Conservation (phyloP, 2,797 vertebrate genomes). For the Nyctibius grandis region DNA sequence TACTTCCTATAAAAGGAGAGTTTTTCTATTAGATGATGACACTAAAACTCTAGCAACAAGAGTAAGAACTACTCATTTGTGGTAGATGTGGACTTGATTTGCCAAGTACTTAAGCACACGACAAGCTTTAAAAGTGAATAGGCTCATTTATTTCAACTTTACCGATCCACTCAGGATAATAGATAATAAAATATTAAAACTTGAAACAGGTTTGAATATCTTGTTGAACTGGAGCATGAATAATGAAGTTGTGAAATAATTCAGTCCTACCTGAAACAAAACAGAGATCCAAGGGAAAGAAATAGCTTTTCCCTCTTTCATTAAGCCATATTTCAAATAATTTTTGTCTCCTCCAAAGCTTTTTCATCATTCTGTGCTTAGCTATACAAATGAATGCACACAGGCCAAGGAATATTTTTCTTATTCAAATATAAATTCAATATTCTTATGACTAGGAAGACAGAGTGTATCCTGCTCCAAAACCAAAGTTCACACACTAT, state of each 20-base stretch:
- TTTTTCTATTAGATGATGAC: background rate
- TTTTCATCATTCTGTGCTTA: background rate
- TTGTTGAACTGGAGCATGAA: slow-evolving; percentile 2
- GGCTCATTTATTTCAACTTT: slow-evolving; percentile 30
- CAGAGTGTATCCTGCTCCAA: background rate
- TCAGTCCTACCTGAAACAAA: slow-evolving; percentile 26
- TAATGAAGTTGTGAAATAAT: slow-evolving; percentile 31
- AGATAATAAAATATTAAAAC: slow-evolving; percentile 47
- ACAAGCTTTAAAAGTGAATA: background rate
- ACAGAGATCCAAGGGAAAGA: background rate
- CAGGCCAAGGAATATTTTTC: background rate
- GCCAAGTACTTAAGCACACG: background rate
- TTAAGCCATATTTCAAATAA: background rate
- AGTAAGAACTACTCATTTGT: background rate
- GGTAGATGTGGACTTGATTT: background rate
- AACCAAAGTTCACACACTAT: background rate
- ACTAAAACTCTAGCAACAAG: background rate
- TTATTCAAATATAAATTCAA: background rate
- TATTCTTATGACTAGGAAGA: background rate
- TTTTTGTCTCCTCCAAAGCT: background rate
- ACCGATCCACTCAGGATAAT: background rate
- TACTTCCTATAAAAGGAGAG: background rate
- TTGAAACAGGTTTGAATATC: slow-evolving; percentile 4
- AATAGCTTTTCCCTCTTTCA: background rate
- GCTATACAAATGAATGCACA: background rate